Base-by-base conservation (phyloP, 2,113 vertebrate species). In the Camelus dromedarius region DNA sequence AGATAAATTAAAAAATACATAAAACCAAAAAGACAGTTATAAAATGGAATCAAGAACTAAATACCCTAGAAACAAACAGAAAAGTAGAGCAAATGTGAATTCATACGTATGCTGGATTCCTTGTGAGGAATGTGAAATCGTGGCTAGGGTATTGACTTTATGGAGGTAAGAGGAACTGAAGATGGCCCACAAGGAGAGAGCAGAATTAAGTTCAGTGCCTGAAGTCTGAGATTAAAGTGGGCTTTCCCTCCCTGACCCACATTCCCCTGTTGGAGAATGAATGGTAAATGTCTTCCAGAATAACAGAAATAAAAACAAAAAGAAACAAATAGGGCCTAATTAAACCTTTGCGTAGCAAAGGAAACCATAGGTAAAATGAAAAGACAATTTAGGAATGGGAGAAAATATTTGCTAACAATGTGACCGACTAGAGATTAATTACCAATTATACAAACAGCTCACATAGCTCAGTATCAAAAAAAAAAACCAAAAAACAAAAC, bases 31-130 rank as follows among this genome's bases (percentile, higher is more conserved):
- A 46, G 1, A 66, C 1, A 16, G 1, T 4, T 38, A 54, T 35
- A 73, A 73, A 75, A 14, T 6, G 46, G 6, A 6, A 4, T 19
- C 1, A 62, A 70, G 20, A 64, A 48, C 69, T 35, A 84, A 72
- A 89, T 38, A 72, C 86, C 42, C 4, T 52, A 32, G 50, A 87
- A 93, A 50, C 0, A 72, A 87, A 76, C n/a, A 32, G 18, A 48
- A 73, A 79, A n/a, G 2, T 48, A 62, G 62, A 93, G 18, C 42
- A 93, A 8, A 87, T 3, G 30, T 85, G 5, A 75, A 73, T 52
- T 18, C 14, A 16, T 3, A 46, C 12, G 12, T 32, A 32, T 19
- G 0, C 1, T 46, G 42, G 20, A n/a, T 1, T 60, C 30, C 6
- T 70, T 91, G 64, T 73, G 1, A 92, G 7, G 54, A 79, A 48